Evolutionary conservation across 2,888 invertebrate species (phyloP), one percentile per base, ranked within the genome.

Genomic region (Belgica antarctica): DNA sequence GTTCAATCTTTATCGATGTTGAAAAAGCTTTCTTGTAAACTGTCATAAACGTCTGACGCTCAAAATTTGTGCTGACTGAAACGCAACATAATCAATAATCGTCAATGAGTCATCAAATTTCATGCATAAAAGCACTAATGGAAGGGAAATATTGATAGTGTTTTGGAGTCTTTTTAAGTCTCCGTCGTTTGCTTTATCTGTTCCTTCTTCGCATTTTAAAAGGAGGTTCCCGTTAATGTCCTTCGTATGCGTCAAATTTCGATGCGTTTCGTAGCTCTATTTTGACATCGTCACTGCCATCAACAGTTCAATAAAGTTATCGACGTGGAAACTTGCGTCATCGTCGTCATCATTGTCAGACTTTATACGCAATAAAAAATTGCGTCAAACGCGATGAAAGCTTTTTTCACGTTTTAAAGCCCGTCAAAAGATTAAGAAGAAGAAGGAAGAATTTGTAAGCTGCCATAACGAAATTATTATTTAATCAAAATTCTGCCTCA

Each of bases 151-250:
- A 46, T 46, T 46, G 46, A 46, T 46, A 46, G 15, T 46, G 15
- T 46, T 46, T 46, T 46, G 15, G 12, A 46, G 46, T n/a, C 7
- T 46, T 46, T 12, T 46, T 15, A 46, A 46, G 34, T 34, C n/a
- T 34, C 34, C 7, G 7, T 34, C 34, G 7, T 34, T 34, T 34
- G 34, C 34, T 12, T n/a, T 34, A 34, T 34, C 34, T 34, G 12
- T 34, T 34, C 7, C 34, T 34, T 12, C 34, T 8, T 34, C 34
- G 12, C 34, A 46, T 4, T 46, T 15, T 46, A 15, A 46, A 46
- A 46, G 46, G 46, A 46, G 46, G 46, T n/a, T 46, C 12, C 46
- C n/a, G 15, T 46, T 46, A 46, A 46, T 46, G 46, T 46, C 46
- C 46, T 46, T 46, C 46, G 15, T 15, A n/a, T 46, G 46, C 15